phyloP scores from a whole-genome alignment of 1,140 invertebrate species.

The Diabrotica undecimpunctata region DNA sequence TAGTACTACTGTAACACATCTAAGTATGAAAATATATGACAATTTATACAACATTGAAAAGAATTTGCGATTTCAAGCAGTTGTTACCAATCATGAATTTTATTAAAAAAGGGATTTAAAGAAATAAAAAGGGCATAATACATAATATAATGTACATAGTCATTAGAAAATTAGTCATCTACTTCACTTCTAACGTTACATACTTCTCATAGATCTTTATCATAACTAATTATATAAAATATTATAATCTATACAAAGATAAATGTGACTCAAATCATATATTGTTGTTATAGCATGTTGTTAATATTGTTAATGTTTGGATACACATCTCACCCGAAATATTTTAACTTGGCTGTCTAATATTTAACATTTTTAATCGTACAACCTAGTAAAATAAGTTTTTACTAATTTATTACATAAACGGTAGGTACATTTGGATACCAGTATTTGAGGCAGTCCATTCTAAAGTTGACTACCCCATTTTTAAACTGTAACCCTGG shows the following conservation, averaged over 20 bases:
- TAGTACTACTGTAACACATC: too few relatives aligned
- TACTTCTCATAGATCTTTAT: conserved; percentile 38
- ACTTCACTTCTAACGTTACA: conserved; percentile 37
- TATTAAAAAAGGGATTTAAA: conserved; percentile 12
- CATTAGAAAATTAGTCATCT: conserved; percentile 35
- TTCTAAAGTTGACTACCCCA: too few relatives aligned
- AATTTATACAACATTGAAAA: conserved; percentile 6
- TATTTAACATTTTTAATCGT: too few relatives aligned
- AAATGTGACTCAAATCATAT: conserved; percentile 43
- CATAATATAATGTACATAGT: conserved; percentile 35
- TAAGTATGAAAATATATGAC: too few relatives aligned
- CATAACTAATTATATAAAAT: conserved; percentile 29
- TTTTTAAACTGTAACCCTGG: too few relatives aligned
- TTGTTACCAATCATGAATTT: conserved; percentile 29
- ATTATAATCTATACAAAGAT: conserved; percentile 33
- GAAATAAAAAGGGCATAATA: conserved; percentile 11
- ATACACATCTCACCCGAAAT: conserved; percentile 11
- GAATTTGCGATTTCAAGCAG: background rate
- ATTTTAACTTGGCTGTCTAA: conserved; percentile 9
- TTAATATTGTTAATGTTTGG: conserved; percentile 49
- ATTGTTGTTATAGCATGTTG: conserved; percentile 49
- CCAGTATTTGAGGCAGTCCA: too few relatives aligned
- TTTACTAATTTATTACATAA: too few relatives aligned
- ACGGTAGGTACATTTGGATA: too few relatives aligned
- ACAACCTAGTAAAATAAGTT: too few relatives aligned